A percentile compares a stretch with the other conserved stretches of the same genome.
Conservation (phyloP, 2,113 vertebrate genomes). For the Lamprotornis superbus region DNA sequence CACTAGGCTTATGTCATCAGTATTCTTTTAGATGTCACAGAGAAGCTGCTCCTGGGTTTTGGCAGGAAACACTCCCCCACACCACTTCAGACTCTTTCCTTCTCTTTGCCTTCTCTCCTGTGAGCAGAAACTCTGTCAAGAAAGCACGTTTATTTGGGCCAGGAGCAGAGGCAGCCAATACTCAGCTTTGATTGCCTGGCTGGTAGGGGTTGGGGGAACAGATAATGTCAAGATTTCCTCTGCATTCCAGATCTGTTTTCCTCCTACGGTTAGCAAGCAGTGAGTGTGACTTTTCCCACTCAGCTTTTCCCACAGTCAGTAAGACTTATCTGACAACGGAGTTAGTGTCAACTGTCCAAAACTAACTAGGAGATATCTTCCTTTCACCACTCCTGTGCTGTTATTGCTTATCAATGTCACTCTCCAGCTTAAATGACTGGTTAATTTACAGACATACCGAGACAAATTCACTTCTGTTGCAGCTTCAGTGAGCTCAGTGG, state of each 20-base stretch:
- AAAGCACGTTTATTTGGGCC: conserved; percentile 9
- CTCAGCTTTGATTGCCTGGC: conserved; percentile 15
- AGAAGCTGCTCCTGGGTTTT: neutral
- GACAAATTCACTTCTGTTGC: conserved; percentile 26
- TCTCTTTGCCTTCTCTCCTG: neutral
- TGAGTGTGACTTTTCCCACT: conserved; percentile 59
- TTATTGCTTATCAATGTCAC: conserved; percentile 55
- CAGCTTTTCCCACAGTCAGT: conserved; percentile 60
- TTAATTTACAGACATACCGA: conserved; percentile 50
- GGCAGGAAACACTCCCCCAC: neutral
- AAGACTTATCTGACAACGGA: conserved; percentile 55
- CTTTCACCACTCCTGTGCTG: conserved; percentile 53
- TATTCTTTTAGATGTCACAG: neutral
- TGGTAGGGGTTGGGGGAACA: conserved; percentile 12
- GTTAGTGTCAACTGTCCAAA: conserved; percentile 69
- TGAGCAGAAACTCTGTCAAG: conserved; percentile 8
- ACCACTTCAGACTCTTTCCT: neutral
- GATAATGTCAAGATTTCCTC: conserved; percentile 60
- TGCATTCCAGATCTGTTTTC: conserved; percentile 52
- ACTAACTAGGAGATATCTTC: conserved; percentile 68
- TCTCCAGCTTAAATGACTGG: conserved; percentile 50
- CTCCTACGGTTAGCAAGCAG: neutral
- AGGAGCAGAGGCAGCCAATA: conserved; percentile 37
- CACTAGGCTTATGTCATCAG: neutral
- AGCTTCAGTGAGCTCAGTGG: neutral